phyloP scores from a whole-genome alignment of 2,888 invertebrate species.

The Mylabris sibirica region DNA sequence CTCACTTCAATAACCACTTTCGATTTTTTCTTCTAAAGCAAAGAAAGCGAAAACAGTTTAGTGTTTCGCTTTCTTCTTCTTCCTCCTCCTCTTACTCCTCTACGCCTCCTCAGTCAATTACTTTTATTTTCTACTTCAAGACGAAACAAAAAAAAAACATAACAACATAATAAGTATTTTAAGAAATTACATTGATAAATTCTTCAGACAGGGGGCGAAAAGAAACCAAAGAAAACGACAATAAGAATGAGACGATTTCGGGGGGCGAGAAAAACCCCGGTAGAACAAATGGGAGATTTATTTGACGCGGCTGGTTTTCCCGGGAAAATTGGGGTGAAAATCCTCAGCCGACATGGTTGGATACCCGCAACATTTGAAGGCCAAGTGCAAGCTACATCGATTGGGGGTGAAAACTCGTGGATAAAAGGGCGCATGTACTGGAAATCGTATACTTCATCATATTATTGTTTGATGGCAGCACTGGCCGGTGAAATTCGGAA shows the following conservation, averaged over 20 bases:
- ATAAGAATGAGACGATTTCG: background rate
- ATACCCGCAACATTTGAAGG: constrained; percentile 56
- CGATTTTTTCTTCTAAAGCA: constrained; percentile 14
- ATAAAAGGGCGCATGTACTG: constrained; percentile 38
- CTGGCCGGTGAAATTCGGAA: constrained; percentile 15
- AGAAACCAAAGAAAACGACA: background rate
- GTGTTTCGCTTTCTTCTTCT: constrained; percentile 10
- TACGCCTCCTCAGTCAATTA: background rate
- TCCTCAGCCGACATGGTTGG: constrained; percentile 46
- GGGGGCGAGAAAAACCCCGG: too few species aligned
- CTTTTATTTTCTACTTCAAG: background rate
- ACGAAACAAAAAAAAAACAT: background rate
- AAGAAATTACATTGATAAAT: background rate
- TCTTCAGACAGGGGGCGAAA: background rate
- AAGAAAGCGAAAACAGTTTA: constrained; percentile 10
- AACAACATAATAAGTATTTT: background rate
- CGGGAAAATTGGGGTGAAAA: constrained; percentile 56
- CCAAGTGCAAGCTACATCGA: constrained; percentile 60
- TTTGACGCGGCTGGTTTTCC: constrained; percentile 33
- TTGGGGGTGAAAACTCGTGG: constrained; percentile 38
- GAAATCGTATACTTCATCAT: background rate
- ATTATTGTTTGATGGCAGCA: constrained; percentile 9
- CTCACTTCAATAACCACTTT: constrained; percentile 13
- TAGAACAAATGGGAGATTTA: background rate
- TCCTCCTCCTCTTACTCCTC: background rate